These are phyloP conservation scores for Corythoichthys intestinalis DNA, from an alignment of 2,113 vertebrate genomes.

Conservation along the genomic window DNA sequence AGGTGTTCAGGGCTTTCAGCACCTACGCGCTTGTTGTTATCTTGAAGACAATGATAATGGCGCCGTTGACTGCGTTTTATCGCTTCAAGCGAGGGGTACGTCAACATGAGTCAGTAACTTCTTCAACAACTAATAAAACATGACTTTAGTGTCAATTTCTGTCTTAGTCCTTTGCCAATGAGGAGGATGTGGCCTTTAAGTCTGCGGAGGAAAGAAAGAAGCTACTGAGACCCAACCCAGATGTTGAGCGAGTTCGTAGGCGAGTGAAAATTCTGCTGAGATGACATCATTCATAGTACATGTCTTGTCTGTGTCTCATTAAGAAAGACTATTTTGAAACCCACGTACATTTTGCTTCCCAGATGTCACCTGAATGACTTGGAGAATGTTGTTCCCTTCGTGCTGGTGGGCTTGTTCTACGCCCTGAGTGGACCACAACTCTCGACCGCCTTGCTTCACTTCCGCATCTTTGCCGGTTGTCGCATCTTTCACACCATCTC, in stretches of 20 bases:
- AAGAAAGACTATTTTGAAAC: background rate
- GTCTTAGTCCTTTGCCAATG: slow-evolving; percentile 3
- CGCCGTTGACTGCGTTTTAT: background rate
- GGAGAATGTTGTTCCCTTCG: slow-evolving; percentile 87
- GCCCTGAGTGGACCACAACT: slow-evolving; percentile 76
- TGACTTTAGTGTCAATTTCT: background rate
- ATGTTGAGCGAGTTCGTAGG: slow-evolving; percentile 10
- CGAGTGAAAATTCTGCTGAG: background rate
- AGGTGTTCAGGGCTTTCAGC: slow-evolving; percentile 7
- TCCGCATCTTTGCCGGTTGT: slow-evolving; percentile 78
- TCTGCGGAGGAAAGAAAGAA: slow-evolving; percentile 8
- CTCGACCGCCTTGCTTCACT: slow-evolving; percentile 79
- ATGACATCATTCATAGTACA: too few relatives aligned
- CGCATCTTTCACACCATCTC: slow-evolving; percentile 79
- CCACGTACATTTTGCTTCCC: background rate
- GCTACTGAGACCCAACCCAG: background rate
- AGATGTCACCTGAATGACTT: slow-evolving; percentile 92
- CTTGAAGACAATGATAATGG: slow-evolving; percentile 2
- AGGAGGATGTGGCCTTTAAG: background rate
- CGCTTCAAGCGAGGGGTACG: slow-evolving; percentile 1
- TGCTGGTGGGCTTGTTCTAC: slow-evolving; percentile 83
- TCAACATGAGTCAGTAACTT: background rate
- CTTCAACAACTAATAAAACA: background rate
- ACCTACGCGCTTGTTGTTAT: slow-evolving; percentile 2
- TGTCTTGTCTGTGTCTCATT: background rate